phyloP scores from a whole-genome alignment of 2,888 invertebrate species.

The Macrophya annulata region DNA sequence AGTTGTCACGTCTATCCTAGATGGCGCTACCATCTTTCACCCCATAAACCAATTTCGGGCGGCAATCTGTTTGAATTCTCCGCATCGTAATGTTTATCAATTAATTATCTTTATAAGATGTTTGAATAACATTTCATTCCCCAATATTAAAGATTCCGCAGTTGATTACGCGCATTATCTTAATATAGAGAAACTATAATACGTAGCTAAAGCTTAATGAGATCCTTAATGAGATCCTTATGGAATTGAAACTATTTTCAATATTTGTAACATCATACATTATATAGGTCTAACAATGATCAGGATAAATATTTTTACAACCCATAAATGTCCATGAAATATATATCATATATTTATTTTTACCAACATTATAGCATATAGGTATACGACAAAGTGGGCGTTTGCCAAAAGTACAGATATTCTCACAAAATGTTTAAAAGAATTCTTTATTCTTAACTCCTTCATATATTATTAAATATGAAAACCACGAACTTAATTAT shows the following conservation, averaged over 20 bases:
- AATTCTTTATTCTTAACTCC: neutral
- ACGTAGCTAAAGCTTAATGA: no score
- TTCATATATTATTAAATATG: neutral
- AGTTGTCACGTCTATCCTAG: no score
- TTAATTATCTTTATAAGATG: no score
- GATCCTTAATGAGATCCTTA: no score
- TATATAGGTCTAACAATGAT: neutral
- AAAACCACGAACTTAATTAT: slow-evolving; percentile 19
- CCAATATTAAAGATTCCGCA: no score
- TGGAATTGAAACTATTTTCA: neutral
- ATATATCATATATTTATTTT: slow-evolving; percentile 52
- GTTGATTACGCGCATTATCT: no score
- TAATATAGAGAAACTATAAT: no score
- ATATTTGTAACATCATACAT: neutral
- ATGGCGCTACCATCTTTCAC: no score
- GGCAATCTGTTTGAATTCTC: no score
- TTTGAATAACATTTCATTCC: no score
- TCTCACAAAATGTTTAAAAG: neutral
- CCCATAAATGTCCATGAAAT: slow-evolving; percentile 40
- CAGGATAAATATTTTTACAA: slow-evolving; percentile 16
- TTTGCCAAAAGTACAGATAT: slow-evolving; percentile 52
- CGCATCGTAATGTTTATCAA: no score
- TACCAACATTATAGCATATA: slow-evolving; percentile 39
- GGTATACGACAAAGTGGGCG: slow-evolving; percentile 40
- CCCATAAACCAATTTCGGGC: no score